Conservation (phyloP, 2,797 vertebrate genomes). For the Myotis daubentonii region DNA sequence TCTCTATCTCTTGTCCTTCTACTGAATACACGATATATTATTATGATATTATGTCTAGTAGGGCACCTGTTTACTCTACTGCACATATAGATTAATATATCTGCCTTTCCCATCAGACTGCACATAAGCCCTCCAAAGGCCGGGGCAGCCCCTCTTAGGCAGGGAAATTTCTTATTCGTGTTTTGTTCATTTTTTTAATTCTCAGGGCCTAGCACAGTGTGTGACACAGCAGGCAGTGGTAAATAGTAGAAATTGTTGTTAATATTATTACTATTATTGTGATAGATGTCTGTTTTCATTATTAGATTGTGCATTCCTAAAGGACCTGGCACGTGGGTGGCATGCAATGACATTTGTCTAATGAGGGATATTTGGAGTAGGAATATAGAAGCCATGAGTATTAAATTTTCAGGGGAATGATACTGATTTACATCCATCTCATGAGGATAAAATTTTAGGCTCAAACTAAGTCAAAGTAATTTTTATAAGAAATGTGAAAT, state of each 20-base stretch:
- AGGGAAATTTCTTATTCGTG: background rate
- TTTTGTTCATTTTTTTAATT: background rate
- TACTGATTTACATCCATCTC: conserved; percentile 27
- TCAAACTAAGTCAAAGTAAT: conserved; percentile 45
- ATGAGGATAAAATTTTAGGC: conserved; percentile 39
- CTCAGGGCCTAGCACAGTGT: background rate
- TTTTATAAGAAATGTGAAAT: conserved; percentile 38
- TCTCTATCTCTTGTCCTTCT: background rate
- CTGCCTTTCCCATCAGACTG: background rate
- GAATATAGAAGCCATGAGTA: background rate
- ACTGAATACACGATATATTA: background rate
- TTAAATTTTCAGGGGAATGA: conserved; percentile 18
- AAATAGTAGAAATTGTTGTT: conserved; percentile 26
- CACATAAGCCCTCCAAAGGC: background rate
- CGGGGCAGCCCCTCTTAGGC: background rate
- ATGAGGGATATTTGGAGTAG: conserved; percentile 36
- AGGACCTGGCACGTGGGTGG: background rate
- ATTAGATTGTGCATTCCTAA: background rate
- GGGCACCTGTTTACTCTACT: background rate
- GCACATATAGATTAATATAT: background rate
- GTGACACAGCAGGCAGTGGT: background rate
- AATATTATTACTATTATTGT: background rate
- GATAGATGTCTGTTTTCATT: conserved; percentile 1
- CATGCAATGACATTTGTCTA: conserved; percentile 20
- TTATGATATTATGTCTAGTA: conserved; percentile 34